Conservation (phyloP, 2,797 vertebrate species). For the Chlorospingus semifuscus region DNA sequence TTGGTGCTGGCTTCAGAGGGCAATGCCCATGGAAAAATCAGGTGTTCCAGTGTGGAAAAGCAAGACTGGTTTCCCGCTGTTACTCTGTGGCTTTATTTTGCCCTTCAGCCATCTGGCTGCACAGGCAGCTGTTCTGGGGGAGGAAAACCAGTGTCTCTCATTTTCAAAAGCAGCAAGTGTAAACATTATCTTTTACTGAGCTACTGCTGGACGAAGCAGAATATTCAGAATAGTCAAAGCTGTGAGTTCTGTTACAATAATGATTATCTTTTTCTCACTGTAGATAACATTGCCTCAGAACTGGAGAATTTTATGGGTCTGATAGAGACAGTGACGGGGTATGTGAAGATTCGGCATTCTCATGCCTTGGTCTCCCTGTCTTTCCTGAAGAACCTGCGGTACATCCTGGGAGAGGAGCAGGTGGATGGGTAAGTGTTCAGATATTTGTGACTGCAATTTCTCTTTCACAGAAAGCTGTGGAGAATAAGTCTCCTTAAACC, state of each 20-base stretch:
- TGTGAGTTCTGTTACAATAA: neutral
- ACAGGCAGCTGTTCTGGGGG: neutral
- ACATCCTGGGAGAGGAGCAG: conserved; percentile 92
- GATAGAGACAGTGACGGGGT: conserved; percentile 94
- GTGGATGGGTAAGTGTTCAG: conserved; percentile 84
- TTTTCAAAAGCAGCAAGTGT: neutral
- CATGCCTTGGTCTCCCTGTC: conserved; percentile 93
- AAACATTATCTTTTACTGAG: neutral
- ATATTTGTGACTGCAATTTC: neutral
- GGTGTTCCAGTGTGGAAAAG: neutral
- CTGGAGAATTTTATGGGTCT: conserved; percentile 97
- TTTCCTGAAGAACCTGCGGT: conserved; percentile 93
- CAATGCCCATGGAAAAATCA: neutral
- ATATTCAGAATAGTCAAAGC: neutral
- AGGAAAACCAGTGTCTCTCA: neutral
- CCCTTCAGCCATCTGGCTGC: neutral
- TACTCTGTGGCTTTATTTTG: conserved; percentile 32
- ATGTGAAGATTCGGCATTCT: conserved; percentile 95
- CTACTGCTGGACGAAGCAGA: neutral
- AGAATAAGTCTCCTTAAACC: neutral
- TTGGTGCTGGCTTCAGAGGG: conserved; percentile 19
- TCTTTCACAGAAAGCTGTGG: neutral
- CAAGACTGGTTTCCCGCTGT: conserved; percentile 8
- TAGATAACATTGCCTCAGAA: conserved; percentile 96
- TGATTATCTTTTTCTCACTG: neutral